Percentiles rank a stretch among this genome's conserved stretches.
Evolutionary conservation across 2,113 vertebrate genomes (phyloP).

Genomic region (Cynopterus brachyotis): DNA sequence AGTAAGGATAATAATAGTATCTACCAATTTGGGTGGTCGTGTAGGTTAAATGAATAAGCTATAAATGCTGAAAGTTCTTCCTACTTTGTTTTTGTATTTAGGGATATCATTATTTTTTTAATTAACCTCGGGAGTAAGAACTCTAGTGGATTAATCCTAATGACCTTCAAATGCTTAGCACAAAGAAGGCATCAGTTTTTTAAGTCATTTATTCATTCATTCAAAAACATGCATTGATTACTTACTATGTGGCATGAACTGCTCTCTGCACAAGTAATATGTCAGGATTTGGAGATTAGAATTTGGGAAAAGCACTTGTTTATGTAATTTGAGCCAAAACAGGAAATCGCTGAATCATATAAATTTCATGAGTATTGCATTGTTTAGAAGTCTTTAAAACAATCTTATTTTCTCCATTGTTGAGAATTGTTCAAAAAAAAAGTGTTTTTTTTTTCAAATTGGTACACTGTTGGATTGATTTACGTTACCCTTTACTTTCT

Average conservation of each 20-base stretch:
- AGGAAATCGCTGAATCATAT: background rate
- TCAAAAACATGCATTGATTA: background rate
- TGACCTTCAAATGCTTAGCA: background rate
- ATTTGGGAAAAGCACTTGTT: background rate
- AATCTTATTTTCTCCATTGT: background rate
- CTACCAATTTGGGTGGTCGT: background rate
- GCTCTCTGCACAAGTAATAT: background rate
- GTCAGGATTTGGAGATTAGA: background rate
- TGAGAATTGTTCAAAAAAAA: background rate
- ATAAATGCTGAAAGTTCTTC: background rate
- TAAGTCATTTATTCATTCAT: background rate
- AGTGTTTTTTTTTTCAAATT: background rate
- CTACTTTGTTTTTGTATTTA: background rate
- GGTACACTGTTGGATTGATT: background rate
- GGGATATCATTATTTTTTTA: background rate
- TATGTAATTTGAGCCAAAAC: background rate
- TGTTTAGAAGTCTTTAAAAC: conserved; percentile 26
- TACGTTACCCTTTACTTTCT: background rate
- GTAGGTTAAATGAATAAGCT: background rate
- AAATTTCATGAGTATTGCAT: conserved; percentile 5
- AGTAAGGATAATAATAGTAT: background rate
- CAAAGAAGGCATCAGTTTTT: background rate
- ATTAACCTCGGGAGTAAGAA: background rate
- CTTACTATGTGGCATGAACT: background rate
- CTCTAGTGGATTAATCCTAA: background rate